A percentile compares a stretch with the other conserved stretches of the same genome.
Conservation (phyloP, 1,140 invertebrate genomes). For the Solen grandis region DNA sequence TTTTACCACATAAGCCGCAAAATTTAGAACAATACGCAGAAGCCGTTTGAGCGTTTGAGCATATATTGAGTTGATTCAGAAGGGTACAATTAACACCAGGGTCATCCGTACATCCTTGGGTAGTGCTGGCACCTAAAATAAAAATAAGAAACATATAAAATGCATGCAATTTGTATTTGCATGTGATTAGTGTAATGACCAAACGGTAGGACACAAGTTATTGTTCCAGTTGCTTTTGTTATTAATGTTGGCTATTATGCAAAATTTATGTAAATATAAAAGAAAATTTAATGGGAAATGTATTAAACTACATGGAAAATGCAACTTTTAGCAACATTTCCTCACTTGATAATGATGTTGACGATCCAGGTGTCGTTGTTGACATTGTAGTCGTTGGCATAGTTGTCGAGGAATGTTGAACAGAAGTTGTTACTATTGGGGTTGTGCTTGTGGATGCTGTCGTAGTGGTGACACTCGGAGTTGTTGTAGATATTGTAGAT, state of each 20-base stretch:
- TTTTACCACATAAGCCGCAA: neutral
- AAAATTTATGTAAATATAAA: no score
- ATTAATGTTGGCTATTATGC: no score
- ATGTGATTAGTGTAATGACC: no score
- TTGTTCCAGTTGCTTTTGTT: no score
- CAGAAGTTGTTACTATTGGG: neutral
- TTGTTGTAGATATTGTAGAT: neutral
- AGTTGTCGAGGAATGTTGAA: neutral
- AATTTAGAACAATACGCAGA: constrained; percentile 8
- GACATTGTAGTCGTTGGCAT: neutral
- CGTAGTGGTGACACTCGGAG: neutral
- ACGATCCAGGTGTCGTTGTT: neutral
- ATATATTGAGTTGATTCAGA: no score
- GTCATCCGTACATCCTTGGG: no score
- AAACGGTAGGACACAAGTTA: no score
- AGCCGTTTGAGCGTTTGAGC: no score
- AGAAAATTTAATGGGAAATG: neutral
- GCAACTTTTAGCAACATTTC: neutral
- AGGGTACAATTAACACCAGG: no score
- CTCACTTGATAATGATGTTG: neutral
- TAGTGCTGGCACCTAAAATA: no score
- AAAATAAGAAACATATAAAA: no score
- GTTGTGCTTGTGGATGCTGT: neutral
- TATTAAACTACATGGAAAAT: neutral
- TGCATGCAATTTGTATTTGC: no score